Evolutionary conservation across 1,140 invertebrate genomes (phyloP), one percentile per base, ranked within the genome.

Genomic region (Drosophila tsacasi): DNA sequence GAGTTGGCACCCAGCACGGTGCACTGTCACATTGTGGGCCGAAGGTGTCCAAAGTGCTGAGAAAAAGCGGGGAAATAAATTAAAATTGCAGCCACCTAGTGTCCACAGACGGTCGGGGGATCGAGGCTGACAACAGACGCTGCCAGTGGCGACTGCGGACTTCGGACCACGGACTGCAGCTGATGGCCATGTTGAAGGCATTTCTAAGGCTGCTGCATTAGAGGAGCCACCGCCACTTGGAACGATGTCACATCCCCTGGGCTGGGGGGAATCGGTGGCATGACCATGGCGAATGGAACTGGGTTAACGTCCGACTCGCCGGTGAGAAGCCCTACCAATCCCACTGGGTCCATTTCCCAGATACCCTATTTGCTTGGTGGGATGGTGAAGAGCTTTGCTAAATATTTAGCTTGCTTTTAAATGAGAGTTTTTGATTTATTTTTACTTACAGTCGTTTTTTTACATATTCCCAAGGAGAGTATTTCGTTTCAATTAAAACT

Each of bases 171-270:
- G 19, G 46, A 76, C 61, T 62, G 65, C 59, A 61, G 44, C 57
- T 78, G 76, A 78, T 63, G 58, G 76, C 68, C 68, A 52, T 61
- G 71, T 50, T 78, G 21, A 23, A 66, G 63, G 76, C 83, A 86
- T 60, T 86, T 83, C 66, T 86, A 86, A 60, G 83, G 84, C 84
- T 86, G 83, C 83, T 71, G 83, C 69, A 82, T 79, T 79, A 83
- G 81, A 83, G 58, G 64, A 61, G 75, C 64, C 62, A 65, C 30
- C 62, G 63, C 19, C 73, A 27, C 32, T 50, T 30, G 71, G 54
- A 73, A 73, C 69, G 69, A 61, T 73, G 69, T 73, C 69, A 73
- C 55, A 67, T 76, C 47, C 54, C 46, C 27, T 44, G 35, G 72
- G 12, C 27, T 21, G 60, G 19, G 40, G n/a, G 35, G 13, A 23